These are phyloP conservation scores for Hemithea aestivaria DNA, from an alignment of 2,888 invertebrate genomes.

Conservation along the genomic window DNA sequence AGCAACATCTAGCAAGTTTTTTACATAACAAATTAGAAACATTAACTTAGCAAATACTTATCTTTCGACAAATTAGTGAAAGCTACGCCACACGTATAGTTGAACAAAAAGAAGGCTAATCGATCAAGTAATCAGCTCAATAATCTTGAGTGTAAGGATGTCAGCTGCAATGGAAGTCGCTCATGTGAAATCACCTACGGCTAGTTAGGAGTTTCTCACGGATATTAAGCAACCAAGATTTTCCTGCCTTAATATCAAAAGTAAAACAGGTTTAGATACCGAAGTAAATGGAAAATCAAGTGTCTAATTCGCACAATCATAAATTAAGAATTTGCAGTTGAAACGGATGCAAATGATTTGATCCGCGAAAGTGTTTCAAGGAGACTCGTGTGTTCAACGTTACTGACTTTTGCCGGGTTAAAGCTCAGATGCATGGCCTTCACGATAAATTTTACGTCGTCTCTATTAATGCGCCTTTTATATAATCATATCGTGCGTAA, in stretches of 20 bases:
- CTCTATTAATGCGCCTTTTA: no score
- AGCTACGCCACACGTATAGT: no score
- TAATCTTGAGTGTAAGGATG: constrained; percentile 1
- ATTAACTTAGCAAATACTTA: no score
- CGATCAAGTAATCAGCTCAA: no score
- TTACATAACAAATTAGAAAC: constrained; percentile 1
- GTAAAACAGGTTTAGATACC: constrained; percentile 10
- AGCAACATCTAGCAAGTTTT: constrained; percentile 25
- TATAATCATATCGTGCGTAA: no score
- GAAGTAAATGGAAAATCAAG: constrained; percentile 17
- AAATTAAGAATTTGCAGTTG: constrained; percentile 19
- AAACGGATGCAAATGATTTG: constrained; percentile 41
- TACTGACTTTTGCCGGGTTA: constrained; percentile 38
- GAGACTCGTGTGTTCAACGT: constrained; percentile 31
- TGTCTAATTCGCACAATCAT: constrained; percentile 9
- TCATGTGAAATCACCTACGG: background rate
- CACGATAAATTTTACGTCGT: no score
- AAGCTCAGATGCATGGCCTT: constrained; percentile 43
- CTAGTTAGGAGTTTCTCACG: constrained; percentile 8
- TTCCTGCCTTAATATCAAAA: constrained; percentile 8
- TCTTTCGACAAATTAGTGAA: no score
- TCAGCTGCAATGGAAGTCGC: no score
- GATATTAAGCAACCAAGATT: constrained; percentile 12
- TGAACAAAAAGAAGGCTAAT: no score
- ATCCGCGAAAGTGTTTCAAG: constrained; percentile 64